Evolutionary conservation across 2,113 vertebrate species (phyloP).

Genomic region (Indri indri): DNA sequence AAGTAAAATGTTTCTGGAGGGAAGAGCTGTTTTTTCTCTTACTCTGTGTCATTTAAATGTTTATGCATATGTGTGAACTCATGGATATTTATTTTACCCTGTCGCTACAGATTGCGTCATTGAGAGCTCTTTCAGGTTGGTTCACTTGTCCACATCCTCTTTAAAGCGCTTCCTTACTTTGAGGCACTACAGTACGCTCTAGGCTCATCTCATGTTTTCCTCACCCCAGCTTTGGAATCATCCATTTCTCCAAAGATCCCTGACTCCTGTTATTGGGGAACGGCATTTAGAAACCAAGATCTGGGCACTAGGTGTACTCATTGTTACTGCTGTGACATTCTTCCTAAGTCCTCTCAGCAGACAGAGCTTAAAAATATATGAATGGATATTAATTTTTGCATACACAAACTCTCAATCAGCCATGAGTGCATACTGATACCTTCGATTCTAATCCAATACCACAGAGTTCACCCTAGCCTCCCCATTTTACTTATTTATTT

Average conservation of each 20-base stretch:
- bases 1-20: neutral
- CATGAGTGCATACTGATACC: neutral
- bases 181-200: neutral
- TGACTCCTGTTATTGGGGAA: neutral
- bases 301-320: neutral
- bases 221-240: neutral
- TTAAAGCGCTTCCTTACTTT: neutral
- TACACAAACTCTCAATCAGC: neutral
- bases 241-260: neutral
- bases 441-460: neutral
- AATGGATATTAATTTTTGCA: neutral
- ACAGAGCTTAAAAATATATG: neutral
- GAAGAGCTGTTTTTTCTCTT: neutral
- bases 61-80: neutral
- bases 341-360: neutral
- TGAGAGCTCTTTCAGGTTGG: neutral
- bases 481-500: neutral
- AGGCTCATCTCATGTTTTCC: neutral
- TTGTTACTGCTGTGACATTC: neutral
- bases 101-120: neutral
- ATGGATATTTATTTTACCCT: neutral
- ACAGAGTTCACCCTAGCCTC: neutral
- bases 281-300: neutral
- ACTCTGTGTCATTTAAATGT: neutral
- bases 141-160: neutral